Percentiles rank a stretch among this genome's conserved stretches.
phyloP scores from a whole-genome alignment of 2,797 vertebrate species.

The Danio tinwini region DNA sequence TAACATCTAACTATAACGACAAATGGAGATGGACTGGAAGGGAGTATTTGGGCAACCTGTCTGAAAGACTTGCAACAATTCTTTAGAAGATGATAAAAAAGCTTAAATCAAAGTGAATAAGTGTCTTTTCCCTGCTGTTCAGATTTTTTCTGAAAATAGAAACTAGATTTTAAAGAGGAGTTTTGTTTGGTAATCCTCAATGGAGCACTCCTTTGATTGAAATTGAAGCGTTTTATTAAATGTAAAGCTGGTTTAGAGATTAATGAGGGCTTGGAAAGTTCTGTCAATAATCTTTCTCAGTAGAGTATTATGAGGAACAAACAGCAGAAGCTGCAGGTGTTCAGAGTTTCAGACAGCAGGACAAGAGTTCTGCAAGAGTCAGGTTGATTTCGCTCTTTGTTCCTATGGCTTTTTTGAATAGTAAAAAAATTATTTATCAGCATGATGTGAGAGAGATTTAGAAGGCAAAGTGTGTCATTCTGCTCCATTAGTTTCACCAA shows the following conservation, averaged over 20 bases:
- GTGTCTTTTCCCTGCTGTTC: background rate
- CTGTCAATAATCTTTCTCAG: background rate
- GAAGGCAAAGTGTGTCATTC: background rate
- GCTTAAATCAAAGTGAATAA: background rate
- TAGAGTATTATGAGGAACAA: background rate
- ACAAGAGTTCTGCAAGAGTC: slow-evolving; percentile 1
- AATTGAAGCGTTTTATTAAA: background rate
- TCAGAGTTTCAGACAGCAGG: background rate
- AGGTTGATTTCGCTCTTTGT: background rate
- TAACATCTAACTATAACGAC: background rate
- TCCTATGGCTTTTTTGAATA: background rate
- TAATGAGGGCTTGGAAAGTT: background rate
- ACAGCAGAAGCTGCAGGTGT: background rate
- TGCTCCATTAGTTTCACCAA: background rate
- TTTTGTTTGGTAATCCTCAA: slow-evolving; percentile 3
- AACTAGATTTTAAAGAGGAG: background rate
- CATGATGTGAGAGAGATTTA: background rate
- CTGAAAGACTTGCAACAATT: background rate
- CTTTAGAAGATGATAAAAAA: slow-evolving; percentile 1
- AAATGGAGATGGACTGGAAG: background rate
- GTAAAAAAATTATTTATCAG: background rate
- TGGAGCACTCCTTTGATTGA: background rate
- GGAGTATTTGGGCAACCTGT: background rate
- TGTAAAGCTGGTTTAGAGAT: background rate
- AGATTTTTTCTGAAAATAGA: background rate